Evolutionary conservation across 2,888 invertebrate species (phyloP).

Genomic region (Spilosoma lubricipeda): DNA sequence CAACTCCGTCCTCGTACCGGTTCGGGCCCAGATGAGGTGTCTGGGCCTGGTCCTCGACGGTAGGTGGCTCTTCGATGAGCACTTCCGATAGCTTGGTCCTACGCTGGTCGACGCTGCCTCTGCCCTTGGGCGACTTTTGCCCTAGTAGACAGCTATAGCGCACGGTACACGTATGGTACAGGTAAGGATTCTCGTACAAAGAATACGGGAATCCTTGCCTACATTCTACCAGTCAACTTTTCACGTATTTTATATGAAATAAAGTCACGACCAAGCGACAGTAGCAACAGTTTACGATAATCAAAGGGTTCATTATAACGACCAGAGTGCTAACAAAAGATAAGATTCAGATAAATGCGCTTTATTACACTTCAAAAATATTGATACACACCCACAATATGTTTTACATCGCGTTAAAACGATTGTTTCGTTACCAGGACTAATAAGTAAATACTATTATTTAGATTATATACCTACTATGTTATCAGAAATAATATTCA

Average conservation of each 20-base stretch:
- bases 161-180: too few relatives aligned
- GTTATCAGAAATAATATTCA: background rate
- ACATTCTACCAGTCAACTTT: too few relatives aligned
- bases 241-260: background rate
- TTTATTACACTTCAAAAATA: background rate
- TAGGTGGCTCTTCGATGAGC: too few relatives aligned
- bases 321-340: background rate
- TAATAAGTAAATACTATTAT: background rate
- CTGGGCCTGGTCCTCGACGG: too few relatives aligned
- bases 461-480: background rate
- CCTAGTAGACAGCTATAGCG: too few relatives aligned
- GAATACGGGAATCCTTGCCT: too few relatives aligned
- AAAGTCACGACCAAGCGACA: background rate
- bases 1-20: too few relatives aligned
- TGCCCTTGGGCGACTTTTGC: too few relatives aligned
- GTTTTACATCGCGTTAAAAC: background rate
- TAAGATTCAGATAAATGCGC: background rate
- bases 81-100: too few relatives aligned
- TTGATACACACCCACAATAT: background rate
- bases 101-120: too few relatives aligned
- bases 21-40: too few relatives aligned
- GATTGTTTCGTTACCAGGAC: background rate
- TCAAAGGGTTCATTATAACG: background rate
- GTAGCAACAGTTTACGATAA: background rate
- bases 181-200: too few relatives aligned